Evolutionary conservation across 2,797 vertebrate species (phyloP).

Genomic region (Gallinago stenura): DNA sequence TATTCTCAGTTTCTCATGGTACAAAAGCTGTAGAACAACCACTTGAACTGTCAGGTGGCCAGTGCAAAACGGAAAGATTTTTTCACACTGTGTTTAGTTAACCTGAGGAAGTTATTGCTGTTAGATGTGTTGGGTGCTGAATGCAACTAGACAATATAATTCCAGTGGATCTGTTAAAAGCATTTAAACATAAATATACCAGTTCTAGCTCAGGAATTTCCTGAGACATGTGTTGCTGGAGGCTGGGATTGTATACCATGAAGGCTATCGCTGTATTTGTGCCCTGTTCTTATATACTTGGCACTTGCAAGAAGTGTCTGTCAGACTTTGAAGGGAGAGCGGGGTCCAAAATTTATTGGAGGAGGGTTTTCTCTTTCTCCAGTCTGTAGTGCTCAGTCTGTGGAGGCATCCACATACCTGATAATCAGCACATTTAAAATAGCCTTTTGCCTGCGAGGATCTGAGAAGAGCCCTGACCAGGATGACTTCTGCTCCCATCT

Average conservation of each 20-base stretch:
- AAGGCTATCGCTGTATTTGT: not conserved
- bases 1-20: not conserved
- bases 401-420: not conserved
- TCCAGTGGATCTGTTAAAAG: not conserved
- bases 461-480: not conserved
- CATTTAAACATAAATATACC: not conserved
- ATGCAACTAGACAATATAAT: not conserved
- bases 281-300: not conserved
- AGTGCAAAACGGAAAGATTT: not conserved
- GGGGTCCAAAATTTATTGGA: not conserved
- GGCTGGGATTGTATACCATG: not conserved
- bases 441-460: conserved; percentile 15
- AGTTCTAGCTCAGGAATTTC: not conserved
- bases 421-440: conserved; percentile 60
- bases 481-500: not conserved
- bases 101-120: not conserved
- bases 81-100: not conserved
- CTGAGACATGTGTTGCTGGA: not conserved
- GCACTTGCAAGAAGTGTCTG: not conserved
- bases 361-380: conserved; percentile 15
- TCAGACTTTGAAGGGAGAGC: not conserved
- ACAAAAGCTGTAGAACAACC: not conserved
- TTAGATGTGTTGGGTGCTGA: not conserved
- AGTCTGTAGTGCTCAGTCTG: not conserved
- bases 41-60: not conserved